Evolutionary conservation across 2,888 invertebrate species (phyloP).

Genomic region (Macrosiphum euphorbiae): DNA sequence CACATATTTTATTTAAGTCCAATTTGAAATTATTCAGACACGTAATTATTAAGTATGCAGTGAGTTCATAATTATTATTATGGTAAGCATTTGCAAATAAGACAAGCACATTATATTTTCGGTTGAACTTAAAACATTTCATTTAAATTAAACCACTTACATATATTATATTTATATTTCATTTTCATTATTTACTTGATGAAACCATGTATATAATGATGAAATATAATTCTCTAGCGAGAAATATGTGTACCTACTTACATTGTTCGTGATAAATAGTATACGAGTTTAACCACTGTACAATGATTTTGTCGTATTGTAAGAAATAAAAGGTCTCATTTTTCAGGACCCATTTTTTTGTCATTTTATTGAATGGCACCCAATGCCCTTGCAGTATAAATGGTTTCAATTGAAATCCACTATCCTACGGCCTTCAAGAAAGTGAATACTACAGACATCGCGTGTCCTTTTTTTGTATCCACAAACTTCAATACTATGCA

Average conservation of each 20-base stretch:
- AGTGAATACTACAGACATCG: neutral
- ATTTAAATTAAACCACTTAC: neutral
- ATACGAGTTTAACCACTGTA: neutral
- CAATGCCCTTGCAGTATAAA: neutral
- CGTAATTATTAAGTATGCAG: neutral
- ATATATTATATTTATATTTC: neutral
- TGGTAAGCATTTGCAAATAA: neutral
- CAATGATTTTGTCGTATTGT: neutral
- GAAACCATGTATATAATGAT: neutral
- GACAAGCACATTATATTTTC: neutral
- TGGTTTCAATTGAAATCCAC: slow-evolving; percentile 33
- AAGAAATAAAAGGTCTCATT: slow-evolving; percentile 37
- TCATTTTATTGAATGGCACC: slow-evolving; percentile 24
- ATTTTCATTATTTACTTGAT: neutral
- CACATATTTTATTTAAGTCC: neutral
- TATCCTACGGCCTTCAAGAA: neutral
- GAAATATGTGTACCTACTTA: neutral
- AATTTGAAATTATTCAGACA: neutral
- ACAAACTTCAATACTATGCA: neutral
- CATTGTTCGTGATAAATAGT: neutral
- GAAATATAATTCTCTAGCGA: neutral
- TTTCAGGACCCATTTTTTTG: slow-evolving; percentile 33
- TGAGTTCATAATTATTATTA: neutral
- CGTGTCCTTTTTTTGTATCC: slow-evolving; percentile 6
- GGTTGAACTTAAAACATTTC: neutral